These are phyloP conservation scores for Eueides isabella DNA, from an alignment of 1,140 invertebrate genomes.

Conservation along the genomic window DNA sequence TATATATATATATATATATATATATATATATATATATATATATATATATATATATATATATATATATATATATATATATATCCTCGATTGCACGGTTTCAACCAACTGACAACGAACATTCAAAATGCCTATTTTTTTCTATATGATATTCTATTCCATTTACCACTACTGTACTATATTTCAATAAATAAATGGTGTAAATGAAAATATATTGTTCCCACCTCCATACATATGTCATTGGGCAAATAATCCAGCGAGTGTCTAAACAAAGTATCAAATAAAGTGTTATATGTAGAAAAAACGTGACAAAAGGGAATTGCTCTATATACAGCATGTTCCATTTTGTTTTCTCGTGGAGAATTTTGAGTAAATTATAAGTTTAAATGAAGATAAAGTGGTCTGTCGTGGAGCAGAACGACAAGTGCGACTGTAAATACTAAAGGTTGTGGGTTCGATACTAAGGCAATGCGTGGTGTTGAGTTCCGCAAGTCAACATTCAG, in stretches of 20 bases:
- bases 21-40: too few species aligned
- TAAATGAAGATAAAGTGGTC: neutral
- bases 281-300: slow-evolving; percentile 10
- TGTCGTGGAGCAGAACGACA: too few species aligned
- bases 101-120: too few species aligned
- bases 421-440: too few species aligned
- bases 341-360: neutral
- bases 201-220: slow-evolving; percentile 6
- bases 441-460: too few species aligned
- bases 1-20: too few species aligned
- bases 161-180: neutral
- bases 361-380: neutral
- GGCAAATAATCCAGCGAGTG: slow-evolving; percentile 9
- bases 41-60: too few species aligned
- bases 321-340: neutral
- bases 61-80: too few species aligned
- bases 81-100: too few species aligned
- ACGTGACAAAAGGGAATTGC: slow-evolving; percentile 6
- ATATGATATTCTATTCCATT: neutral
- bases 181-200: neutral
- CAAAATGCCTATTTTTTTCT: too few species aligned
- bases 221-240: neutral
- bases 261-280: slow-evolving; percentile 12
- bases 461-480: too few species aligned
- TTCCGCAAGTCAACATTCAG: too few species aligned